These are phyloP conservation scores for Apostichopus californicus DNA, from an alignment of 35 echinoderm and acorn worm species.

Conservation along the genomic window DNA sequence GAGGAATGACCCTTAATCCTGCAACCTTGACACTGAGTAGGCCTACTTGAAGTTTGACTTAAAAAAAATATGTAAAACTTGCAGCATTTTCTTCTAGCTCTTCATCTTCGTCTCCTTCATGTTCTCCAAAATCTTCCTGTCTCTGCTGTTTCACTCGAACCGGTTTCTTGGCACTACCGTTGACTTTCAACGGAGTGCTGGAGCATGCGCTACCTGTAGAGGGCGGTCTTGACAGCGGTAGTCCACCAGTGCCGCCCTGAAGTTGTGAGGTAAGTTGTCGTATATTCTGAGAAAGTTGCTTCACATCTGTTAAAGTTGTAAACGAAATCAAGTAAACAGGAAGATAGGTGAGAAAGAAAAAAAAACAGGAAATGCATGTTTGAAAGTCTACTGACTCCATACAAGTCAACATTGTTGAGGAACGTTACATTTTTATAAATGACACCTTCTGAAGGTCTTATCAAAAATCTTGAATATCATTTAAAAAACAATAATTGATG, in stretches of 20 bases:
- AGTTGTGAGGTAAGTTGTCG: constrained; percentile 36
- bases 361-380: too few relatives aligned
- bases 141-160: not conserved
- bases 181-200: not conserved
- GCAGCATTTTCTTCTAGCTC: constrained; percentile 30
- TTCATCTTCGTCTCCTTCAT: constrained; percentile 33
- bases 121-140: constrained; percentile 20
- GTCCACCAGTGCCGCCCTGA: constrained; percentile 4
- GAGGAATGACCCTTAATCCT: too few relatives aligned
- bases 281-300: constrained; percentile 42
- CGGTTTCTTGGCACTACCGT: constrained; percentile 23
- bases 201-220: constrained; percentile 44
- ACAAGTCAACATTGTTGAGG: too few relatives aligned
- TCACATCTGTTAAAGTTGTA: constrained; percentile 27
- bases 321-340: not conserved
- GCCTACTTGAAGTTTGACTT: too few relatives aligned
- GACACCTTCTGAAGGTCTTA: too few relatives aligned
- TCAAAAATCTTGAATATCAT: too few relatives aligned
- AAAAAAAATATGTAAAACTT: not conserved
- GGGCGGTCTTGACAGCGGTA: constrained; percentile 29
- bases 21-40: too few relatives aligned
- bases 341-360: not conserved
- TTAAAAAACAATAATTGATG: too few relatives aligned
- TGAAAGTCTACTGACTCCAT: too few relatives aligned
- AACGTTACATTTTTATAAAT: too few relatives aligned